Conservation (phyloP, 2,797 vertebrate species). For the Meda fulgida region DNA sequence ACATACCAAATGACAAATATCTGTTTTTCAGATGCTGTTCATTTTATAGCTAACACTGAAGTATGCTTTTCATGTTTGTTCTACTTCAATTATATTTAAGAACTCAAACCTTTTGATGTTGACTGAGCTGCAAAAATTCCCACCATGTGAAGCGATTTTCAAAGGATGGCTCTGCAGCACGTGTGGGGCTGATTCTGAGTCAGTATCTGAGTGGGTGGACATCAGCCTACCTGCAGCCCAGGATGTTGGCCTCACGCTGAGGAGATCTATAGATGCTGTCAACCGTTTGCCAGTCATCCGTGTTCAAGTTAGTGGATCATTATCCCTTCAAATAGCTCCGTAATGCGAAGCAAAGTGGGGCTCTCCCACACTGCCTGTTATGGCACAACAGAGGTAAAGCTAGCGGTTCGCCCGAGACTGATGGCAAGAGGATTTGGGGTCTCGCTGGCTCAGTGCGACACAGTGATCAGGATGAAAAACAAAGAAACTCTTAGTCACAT, state of each 20-base stretch:
- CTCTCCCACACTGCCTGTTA: slow-evolving; percentile 38
- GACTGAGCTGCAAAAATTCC: neutral
- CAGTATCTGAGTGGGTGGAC: slow-evolving; percentile 40
- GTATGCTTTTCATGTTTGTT: neutral
- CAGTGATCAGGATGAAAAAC: slow-evolving; percentile 45
- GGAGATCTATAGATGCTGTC: neutral
- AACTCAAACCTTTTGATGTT: neutral
- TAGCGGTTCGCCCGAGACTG: neutral
- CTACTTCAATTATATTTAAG: neutral
- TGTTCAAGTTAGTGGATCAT: slow-evolving; percentile 30
- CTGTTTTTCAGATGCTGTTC: neutral
- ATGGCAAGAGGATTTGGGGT: slow-evolving; percentile 42
- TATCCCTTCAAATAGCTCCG: slow-evolving; percentile 46
- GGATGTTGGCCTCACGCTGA: slow-evolving; percentile 19
- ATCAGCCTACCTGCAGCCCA: slow-evolving; percentile 33
- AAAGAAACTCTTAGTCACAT: slow-evolving; percentile 53
- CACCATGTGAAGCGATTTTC: neutral
- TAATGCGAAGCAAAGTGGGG: slow-evolving; percentile 30
- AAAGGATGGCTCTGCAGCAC: neutral
- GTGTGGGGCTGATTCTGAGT: slow-evolving; percentile 15
- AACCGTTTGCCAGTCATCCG: slow-evolving; percentile 17
- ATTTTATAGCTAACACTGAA: neutral
- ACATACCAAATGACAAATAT: neutral
- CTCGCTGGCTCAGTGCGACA: slow-evolving; percentile 37
- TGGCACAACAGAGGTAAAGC: slow-evolving; percentile 12